Percentiles rank a stretch among this genome's conserved stretches.
These are phyloP conservation scores for Hirtodrosophila cameraria DNA, from an alignment of 2,888 invertebrate genomes.

Conservation along the genomic window DNA sequence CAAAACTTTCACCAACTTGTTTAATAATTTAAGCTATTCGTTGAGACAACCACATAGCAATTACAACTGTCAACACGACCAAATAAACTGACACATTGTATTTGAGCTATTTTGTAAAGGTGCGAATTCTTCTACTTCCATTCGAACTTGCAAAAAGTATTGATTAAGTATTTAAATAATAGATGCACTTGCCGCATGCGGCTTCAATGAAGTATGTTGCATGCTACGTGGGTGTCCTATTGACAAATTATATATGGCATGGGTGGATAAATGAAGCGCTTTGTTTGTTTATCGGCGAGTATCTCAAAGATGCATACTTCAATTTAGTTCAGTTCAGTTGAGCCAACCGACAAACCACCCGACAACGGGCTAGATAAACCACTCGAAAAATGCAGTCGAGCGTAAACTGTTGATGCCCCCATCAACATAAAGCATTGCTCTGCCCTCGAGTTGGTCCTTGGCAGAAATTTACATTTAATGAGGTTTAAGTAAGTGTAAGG, in stretches of 20 bases:
- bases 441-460: slow-evolving; percentile 38
- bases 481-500: slow-evolving; percentile 66
- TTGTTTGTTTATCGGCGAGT: slow-evolving; percentile 59
- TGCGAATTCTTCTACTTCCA: not conserved
- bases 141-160: slow-evolving; percentile 59
- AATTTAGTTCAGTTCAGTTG: slow-evolving; percentile 14
- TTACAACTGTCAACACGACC: slow-evolving; percentile 53
- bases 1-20: slow-evolving; percentile 25
- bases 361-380: slow-evolving; percentile 57
- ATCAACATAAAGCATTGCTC: slow-evolving; percentile 11
- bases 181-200: slow-evolving; percentile 46
- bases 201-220: slow-evolving; percentile 11
- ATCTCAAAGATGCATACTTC: slow-evolving; percentile 51
- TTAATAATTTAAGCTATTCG: slow-evolving; percentile 58
- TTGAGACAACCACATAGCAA: slow-evolving; percentile 34
- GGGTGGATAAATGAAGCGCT: slow-evolving; percentile 39
- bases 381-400: slow-evolving; percentile 65
- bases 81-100: slow-evolving; percentile 55
- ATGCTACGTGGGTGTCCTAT: slow-evolving; percentile 8
- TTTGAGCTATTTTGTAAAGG: slow-evolving; percentile 51
- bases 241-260: slow-evolving; percentile 21
- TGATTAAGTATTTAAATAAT: slow-evolving; percentile 71
- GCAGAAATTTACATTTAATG: slow-evolving; percentile 74
- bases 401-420: slow-evolving; percentile 65
- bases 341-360: slow-evolving; percentile 17